Evolutionary conservation across 2,888 invertebrate genomes (phyloP), one percentile per base, ranked within the genome.

Genomic region (Acrobasis suavella): DNA sequence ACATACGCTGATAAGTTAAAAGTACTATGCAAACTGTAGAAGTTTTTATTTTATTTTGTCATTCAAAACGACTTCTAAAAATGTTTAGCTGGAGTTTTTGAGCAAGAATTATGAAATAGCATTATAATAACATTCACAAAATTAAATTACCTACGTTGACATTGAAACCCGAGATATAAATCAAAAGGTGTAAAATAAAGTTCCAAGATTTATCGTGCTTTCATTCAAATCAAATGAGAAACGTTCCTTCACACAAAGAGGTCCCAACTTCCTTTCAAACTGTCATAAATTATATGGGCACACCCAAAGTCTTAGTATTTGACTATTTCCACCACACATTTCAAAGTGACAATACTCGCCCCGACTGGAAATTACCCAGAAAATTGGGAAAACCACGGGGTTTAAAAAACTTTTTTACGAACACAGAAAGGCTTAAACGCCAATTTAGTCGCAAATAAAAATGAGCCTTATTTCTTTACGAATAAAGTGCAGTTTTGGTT

Each of bases 321-420:
- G 66, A 65, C 67, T 67, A 66, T 67, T 65, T 65, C 67, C 65
- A 58, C 69, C 67, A 66, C 66, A 67, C 64, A 66, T 65, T 69
- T 66, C 60, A 62, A 64, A 65, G 66, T 67, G 66, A 69, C 67
- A 67, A 69, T 67, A 58, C 58, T 51, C 60, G 63, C 62, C 50
- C 63, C 62, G 50, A 61, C 63, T 64, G 58, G 54, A 59, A 61
- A 61, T 58, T 59, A 52, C 63, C 63, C 63, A 58, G 58, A 63
- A 63, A 63, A 63, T 63, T 59, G 63, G 12, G 60, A 63, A 66
- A 66, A 64, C 65, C 63, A 50, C 12, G 50, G 55, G 64, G 65
- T 67, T 65, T 63, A 64, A 67, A 69, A 70, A 68, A 65, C 62
- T 66, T 65, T 63, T 1, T 42, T 39, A 42, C 10, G 2, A 49